Base-by-base conservation (phyloP, 1,140 invertebrate species). In the Drosophila saltans region DNA sequence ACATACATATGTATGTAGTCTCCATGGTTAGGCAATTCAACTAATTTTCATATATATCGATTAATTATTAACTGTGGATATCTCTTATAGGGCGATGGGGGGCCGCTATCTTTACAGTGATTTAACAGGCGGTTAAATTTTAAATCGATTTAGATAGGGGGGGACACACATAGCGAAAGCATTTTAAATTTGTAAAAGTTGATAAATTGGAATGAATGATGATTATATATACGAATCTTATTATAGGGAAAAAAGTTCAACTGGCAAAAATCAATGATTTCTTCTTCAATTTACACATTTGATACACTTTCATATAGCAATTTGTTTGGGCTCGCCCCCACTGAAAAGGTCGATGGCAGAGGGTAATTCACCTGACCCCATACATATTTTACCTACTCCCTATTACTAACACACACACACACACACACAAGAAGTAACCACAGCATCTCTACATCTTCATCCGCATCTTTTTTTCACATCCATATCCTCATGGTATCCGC, bases 401-500 rank as follows among this genome's bases (percentile, higher is more conserved):
- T 36, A 36, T 36, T 52, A 52, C 28, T 30, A 30, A 30, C 28
- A 30, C 45, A 26, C 21, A 10, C 2, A 26, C 45, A 52, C 21
- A 52, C 21, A 9, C 3, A 7, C 16, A 21, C 1, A 5, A 64
- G 28, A 30, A 30, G 4, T 30, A 30, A 66, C 24, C 40, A 36
- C 41, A 28, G 8, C 41, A 21, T 11, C 33, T 43, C 40, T n/a
- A 41, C 69, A 62, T 60, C 36, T 45, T 33, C 36, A 41, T 64
- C 60, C 68, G 11, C 61, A 63, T 56, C 26, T 57, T 36, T 63
- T 67, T 67, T 75, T 52, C 73, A 16, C 59, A 69, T 56, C 21
- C 66, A 28, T 59, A 75, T 75, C 59, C 74, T 65, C 74, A 52
- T 52, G 2, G 45, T 52, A 62, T 78, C 61, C 75, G 74, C 75